phyloP scores from a whole-genome alignment of 2,797 vertebrate genomes.

The Nyctibius grandis region DNA sequence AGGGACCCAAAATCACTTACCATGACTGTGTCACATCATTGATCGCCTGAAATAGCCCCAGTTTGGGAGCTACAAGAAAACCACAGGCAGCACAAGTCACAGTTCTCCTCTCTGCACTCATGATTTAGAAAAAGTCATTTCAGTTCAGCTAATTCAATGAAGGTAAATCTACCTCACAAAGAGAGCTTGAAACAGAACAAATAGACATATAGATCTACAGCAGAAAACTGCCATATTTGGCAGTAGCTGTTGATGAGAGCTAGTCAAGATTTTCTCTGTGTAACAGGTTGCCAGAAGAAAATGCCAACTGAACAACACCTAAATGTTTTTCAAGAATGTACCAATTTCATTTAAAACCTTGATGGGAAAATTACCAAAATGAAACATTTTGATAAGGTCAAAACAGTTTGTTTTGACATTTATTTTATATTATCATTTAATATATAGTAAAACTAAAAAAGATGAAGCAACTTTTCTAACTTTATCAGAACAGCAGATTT shows the following conservation, averaged over 20 bases:
- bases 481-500: slow-evolving; percentile 25
- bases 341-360: slow-evolving; percentile 5
- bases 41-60: background rate
- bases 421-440: slow-evolving; percentile 30
- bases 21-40: background rate
- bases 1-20: background rate
- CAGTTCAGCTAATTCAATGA: slow-evolving; percentile 18
- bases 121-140: background rate
- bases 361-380: slow-evolving; percentile 36
- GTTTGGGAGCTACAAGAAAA: background rate
- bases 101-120: background rate
- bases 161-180: slow-evolving; percentile 36
- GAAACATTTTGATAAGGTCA: slow-evolving; percentile 20
- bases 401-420: slow-evolving; percentile 23
- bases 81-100: background rate
- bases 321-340: slow-evolving; percentile 4
- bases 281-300: background rate
- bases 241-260: slow-evolving; percentile 3
- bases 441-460: slow-evolving; percentile 4
- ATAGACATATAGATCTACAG: slow-evolving; percentile 47
- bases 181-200: slow-evolving; percentile 53
- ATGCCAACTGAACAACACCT: background rate
- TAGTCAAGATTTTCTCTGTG: background rate
- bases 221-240: slow-evolving; percentile 21
- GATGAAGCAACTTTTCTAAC: background rate